A percentile compares a stretch with the other conserved stretches of the same genome.
phyloP scores from a whole-genome alignment of 2,113 vertebrate genomes.

The Pyxicephalus adspersus region DNA sequence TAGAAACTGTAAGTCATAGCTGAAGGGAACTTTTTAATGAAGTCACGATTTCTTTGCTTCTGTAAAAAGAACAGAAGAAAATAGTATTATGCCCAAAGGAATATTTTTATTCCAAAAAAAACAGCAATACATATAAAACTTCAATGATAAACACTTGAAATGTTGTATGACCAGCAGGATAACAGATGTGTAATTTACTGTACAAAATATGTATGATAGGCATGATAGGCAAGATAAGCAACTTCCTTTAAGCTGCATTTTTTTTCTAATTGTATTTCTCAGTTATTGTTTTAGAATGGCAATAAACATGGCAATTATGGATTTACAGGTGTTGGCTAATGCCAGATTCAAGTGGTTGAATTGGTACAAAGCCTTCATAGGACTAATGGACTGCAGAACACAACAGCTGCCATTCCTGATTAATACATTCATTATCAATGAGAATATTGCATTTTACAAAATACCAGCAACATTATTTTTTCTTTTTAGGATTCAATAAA shows the following conservation, averaged over 20 bases:
- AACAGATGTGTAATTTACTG: slow-evolving; percentile 34
- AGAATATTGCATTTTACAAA: neutral
- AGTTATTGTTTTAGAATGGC: slow-evolving; percentile 33
- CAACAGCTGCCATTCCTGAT: slow-evolving; percentile 43
- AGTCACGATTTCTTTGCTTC: too few species aligned
- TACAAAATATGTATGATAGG: slow-evolving; percentile 16
- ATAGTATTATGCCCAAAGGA: neutral
- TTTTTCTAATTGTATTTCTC: slow-evolving; percentile 41
- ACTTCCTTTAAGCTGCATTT: slow-evolving; percentile 14
- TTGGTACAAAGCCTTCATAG: slow-evolving; percentile 24
- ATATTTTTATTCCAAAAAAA: neutral
- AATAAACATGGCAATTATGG: slow-evolving; percentile 33
- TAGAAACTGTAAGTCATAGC: too few species aligned
- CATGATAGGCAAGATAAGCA: neutral
- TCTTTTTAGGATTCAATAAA: neutral
- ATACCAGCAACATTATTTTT: slow-evolving; percentile 12
- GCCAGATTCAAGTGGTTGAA: slow-evolving; percentile 6
- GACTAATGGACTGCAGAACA: slow-evolving; percentile 39
- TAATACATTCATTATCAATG: slow-evolving; percentile 14
- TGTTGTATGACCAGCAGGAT: neutral
- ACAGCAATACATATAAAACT: slow-evolving; percentile 8
- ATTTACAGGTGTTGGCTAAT: slow-evolving; percentile 45
- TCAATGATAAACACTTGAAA: neutral
- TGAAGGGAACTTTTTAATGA: too few species aligned
- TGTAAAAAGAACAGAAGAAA: neutral